A percentile compares a stretch with the other conserved stretches of the same genome.
phyloP scores from a whole-genome alignment of 2,113 vertebrate genomes.

The Callochromis pleurospilus region DNA sequence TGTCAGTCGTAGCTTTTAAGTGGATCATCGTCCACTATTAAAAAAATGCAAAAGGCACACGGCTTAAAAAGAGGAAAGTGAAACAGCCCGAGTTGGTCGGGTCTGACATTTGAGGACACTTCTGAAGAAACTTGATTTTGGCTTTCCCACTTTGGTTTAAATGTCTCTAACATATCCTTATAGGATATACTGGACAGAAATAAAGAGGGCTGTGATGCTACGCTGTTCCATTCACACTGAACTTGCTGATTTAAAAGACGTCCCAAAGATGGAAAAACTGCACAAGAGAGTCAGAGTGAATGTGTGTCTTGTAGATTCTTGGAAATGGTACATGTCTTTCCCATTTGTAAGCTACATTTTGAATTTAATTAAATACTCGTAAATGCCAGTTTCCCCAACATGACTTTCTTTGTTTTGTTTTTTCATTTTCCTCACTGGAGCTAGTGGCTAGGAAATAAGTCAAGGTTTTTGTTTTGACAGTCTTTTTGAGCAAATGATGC shows the following conservation, averaged over 20 bases:
- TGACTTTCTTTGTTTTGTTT: background rate
- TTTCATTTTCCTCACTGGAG: background rate
- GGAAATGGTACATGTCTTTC: slow-evolving; percentile 89
- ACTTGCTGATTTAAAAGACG: background rate
- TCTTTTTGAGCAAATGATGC: background rate
- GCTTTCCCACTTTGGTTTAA: background rate
- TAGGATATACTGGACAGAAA: background rate
- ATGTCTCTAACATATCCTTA: background rate
- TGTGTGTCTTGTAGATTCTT: slow-evolving; percentile 93
- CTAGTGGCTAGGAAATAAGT: background rate
- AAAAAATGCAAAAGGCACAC: background rate
- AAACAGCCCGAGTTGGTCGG: background rate
- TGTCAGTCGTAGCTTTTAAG: background rate
- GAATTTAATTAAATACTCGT: slow-evolving; percentile 92
- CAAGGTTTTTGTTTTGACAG: background rate
- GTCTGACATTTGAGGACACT: background rate
- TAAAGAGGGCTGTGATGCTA: background rate
- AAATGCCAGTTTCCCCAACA: slow-evolving; percentile 59
- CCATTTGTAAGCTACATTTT: slow-evolving; percentile 95
- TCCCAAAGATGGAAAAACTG: slow-evolving; percentile 75
- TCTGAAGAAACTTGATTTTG: background rate
- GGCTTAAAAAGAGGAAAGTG: background rate
- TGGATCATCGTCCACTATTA: background rate
- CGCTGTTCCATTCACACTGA: background rate
- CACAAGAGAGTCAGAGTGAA: slow-evolving; percentile 77